Base-by-base conservation (phyloP, 2,797 vertebrate species). In the Naso thynnoides region DNA sequence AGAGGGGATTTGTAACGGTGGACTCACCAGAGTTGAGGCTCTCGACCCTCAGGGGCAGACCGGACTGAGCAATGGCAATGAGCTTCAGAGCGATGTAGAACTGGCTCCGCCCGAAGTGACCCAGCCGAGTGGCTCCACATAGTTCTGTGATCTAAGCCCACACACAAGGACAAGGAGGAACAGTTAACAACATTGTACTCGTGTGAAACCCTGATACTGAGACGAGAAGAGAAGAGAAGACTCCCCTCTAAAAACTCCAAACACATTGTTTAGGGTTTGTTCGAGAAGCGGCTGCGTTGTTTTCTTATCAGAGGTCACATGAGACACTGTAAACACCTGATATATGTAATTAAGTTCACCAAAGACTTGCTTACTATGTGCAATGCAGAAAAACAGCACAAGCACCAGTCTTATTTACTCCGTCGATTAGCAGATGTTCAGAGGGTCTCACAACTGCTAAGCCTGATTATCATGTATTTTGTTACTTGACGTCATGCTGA, bases 31-130 rank as follows among this genome's bases (percentile, higher is more conserved):
- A 97, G 92, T 99, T 99, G 88, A 99, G 95, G 91, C 97, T 99
- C 89, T 99, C 98, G 86, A 99, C 96, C 85, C 97, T 94, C 79
- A 99, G 91, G 55, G 98, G 97, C 74, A 98, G 94, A 81, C 98
- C 97, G 31, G 98, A 96, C 55, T 99, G 98, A 84, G 98, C 98
- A 69, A 99, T 96, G 73, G 98, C 97, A 74, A 99, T 96, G 84
- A 99, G 97, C 90, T 99, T 99, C 91, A 99, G 92, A 72, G 98
- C 98, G 73, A 99, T 99, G 91, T 99, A 99, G 93, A 99, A 99
- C 66, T 99, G 98, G 93, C 98, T 99, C 90, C 98, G 95, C 88
- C 98, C 98, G 26, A 99, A 99, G 93, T 99, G 97, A 45, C 98
- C 98, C 76, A 99, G 96, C 62, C 98, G 96, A 76, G 95, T 99